Evolutionary conservation across 2,888 invertebrate species (phyloP).

Genomic region (Drosophila percnosoma): DNA sequence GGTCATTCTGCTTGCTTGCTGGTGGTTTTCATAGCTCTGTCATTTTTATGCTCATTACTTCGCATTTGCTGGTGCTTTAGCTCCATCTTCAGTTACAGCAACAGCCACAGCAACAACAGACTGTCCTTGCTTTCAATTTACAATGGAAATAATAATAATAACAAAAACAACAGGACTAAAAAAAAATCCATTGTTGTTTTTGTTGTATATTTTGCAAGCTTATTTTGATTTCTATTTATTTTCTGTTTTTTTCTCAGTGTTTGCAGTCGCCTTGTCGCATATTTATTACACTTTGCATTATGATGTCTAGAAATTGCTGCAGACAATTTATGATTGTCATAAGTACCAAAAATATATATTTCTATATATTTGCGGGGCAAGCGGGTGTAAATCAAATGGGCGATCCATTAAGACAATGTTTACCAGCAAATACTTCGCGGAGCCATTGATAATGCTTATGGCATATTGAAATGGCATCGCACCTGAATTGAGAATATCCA

Average conservation of each 20-base stretch:
- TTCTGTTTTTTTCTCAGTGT: slow-evolving; percentile 36
- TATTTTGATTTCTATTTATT: slow-evolving; percentile 69
- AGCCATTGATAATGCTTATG: slow-evolving; percentile 38
- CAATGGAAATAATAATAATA: slow-evolving; percentile 30
- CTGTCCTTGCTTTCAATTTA: slow-evolving; percentile 35
- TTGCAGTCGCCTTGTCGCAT: slow-evolving; percentile 57
- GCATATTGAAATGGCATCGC: neutral
- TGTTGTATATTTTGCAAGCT: slow-evolving; percentile 33
- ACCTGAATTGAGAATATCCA: neutral
- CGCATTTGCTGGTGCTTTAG: slow-evolving; percentile 61
- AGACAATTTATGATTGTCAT: slow-evolving; percentile 70
- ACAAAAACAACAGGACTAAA: slow-evolving; percentile 19
- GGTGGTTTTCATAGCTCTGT: slow-evolving; percentile 42
- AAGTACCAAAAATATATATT: slow-evolving; percentile 29
- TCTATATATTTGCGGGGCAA: neutral
- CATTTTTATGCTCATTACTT: slow-evolving; percentile 75
- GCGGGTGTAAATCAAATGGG: slow-evolving; percentile 35
- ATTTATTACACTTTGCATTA: slow-evolving; percentile 76
- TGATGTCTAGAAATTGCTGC: slow-evolving; percentile 70
- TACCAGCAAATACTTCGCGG: slow-evolving; percentile 40
- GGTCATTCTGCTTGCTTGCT: neutral
- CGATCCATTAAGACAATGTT: slow-evolving; percentile 53
- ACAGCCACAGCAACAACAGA: neutral
- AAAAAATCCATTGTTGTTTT: slow-evolving; percentile 15
- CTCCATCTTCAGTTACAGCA: slow-evolving; percentile 2